Evolutionary conservation across 2,888 invertebrate species (phyloP).

Genomic region (Chrysotoxum bicinctum): DNA sequence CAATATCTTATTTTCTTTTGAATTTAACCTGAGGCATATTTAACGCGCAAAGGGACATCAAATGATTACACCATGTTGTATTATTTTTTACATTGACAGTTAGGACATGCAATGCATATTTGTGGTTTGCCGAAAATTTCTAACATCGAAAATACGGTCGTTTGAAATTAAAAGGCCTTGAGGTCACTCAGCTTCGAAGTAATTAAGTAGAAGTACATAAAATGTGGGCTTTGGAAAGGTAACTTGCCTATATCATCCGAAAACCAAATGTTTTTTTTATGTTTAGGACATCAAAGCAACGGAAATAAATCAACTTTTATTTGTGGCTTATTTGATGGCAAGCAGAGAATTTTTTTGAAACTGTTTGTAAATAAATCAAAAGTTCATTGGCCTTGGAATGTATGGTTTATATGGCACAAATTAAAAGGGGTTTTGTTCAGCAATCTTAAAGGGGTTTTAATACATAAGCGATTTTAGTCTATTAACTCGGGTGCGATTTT

Average conservation of each 20-base stretch:
- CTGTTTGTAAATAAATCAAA: no score
- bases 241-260: neutral
- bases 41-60: slow-evolving; percentile 14
- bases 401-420: no score
- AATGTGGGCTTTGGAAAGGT: neutral
- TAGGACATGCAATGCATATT: neutral
- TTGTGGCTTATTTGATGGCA: neutral
- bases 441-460: no score
- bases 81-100: neutral
- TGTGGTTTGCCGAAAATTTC: neutral
- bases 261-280: neutral
- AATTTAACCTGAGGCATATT: slow-evolving; percentile 9
- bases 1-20: neutral
- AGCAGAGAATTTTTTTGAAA: neutral
- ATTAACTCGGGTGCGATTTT: no score
- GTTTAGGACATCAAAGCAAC: neutral
- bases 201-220: neutral
- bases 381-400: no score
- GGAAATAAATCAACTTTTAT: neutral
- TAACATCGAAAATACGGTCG: neutral
- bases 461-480: no score
- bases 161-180: neutral
- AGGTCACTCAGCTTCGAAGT: neutral
- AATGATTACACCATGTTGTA: slow-evolving; percentile 8
- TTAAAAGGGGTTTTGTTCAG: no score